phyloP scores from a whole-genome alignment of 2,797 vertebrate species.

The Cynopterus sphinx region DNA sequence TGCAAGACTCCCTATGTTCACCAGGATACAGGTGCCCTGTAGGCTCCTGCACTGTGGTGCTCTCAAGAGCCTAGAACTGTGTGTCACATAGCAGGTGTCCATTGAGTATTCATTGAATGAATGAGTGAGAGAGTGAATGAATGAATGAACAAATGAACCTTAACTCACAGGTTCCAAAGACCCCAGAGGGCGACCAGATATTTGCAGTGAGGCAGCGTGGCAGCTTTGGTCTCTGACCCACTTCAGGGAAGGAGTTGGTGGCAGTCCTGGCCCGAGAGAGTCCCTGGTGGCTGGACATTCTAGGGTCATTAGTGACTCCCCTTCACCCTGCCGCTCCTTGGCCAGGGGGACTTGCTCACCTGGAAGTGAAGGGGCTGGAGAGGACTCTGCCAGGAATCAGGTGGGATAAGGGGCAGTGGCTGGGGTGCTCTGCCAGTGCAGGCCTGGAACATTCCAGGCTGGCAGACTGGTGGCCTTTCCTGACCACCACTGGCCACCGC shows the following conservation, averaged over 20 bases:
- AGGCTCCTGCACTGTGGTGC: not conserved
- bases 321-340: too few species aligned
- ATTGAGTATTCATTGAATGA: not conserved
- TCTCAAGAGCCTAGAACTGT: not conserved
- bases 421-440: rapidly evolving
- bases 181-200: not conserved
- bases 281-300: rapidly evolving
- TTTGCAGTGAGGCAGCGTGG: not conserved
- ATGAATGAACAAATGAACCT: not conserved
- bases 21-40: not conserved
- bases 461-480: not conserved
- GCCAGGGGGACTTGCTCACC: not conserved
- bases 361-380: not conserved
- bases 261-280: not conserved
- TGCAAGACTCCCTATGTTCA: not conserved
- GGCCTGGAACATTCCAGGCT: not conserved
- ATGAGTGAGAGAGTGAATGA: not conserved
- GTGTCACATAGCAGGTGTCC: not conserved
- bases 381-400: not conserved
- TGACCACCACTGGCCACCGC: too few species aligned
- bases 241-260: not conserved
- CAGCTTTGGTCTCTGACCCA: not conserved
- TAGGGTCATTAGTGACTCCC: not conserved
- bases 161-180: not conserved
- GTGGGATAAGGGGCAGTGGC: rapidly evolving